Base-by-base conservation (phyloP, 1,140 invertebrate genomes). In the Ridgeia piscesae region DNA sequence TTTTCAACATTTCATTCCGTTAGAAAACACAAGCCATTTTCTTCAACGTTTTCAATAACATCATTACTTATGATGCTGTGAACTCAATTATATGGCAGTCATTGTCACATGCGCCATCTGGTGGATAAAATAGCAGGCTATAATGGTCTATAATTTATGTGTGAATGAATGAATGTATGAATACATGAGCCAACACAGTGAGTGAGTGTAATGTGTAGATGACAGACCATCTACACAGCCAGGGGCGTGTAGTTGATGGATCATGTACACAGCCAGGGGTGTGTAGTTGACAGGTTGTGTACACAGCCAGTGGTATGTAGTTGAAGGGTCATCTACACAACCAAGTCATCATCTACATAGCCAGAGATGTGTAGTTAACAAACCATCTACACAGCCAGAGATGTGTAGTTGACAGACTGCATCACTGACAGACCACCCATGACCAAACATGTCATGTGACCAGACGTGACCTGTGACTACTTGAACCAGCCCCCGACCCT, bases 401-500 rank as follows among this genome's bases (percentile, higher is more conserved):
- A 0, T 50, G 48, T 50, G 48, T 50, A 50, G 0, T 50, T 50
- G 48, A 50, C 27, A 31, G 58, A 21, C 17, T 77, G 58, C 27
- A 21, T 77, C 2, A 31, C 27, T 77, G 58, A 77, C 27, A 77
- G 6, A 31, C 17, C 58, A 77, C 27, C 58, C 27, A 77, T 21
- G 2, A 31, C 58, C 58, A 1, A 21, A 17, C 17, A 77, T 77
- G 58, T 90, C 89, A 42, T 42, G 35, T 34, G 89, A 17, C 89
- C 27, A 21, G 58, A 2, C 17, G 27, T 77, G 58, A n/a, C 89
- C 11, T 42, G 35, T 34, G 89, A 17, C 89, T 90, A 35, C 35
- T 91, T 35, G 91, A 48, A 91, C 34, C 34, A 91, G 48, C 34
- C 33, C 34, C 91, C 34, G 35, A 91, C 50, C 91, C 50, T 91